Evolutionary conservation across 2,113 vertebrate species (phyloP).

Genomic region (Tor tambroides): DNA sequence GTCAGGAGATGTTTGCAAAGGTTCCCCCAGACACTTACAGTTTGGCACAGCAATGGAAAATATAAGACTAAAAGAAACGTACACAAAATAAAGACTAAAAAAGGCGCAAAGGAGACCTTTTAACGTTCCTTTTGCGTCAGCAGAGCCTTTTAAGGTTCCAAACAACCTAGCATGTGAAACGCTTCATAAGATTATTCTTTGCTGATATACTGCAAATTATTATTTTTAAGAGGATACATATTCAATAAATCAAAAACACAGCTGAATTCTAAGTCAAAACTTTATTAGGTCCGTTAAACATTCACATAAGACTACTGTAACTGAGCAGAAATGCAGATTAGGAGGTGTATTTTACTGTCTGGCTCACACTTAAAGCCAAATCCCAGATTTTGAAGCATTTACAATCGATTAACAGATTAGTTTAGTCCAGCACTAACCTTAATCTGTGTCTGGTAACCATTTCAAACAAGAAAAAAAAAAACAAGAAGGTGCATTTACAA

Average conservation of each 20-base stretch:
- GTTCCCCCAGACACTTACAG: neutral
- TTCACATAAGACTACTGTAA: neutral
- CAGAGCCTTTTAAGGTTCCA: neutral
- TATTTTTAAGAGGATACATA: neutral
- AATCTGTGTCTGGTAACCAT: slow-evolving; percentile 21
- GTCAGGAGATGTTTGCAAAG: neutral
- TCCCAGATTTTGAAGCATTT: slow-evolving; percentile 32
- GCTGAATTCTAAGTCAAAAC: neutral
- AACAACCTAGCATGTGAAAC: too few relatives aligned
- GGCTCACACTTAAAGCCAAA: neutral
- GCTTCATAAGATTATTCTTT: neutral
- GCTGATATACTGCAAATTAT: too few relatives aligned
- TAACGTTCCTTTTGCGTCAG: neutral
- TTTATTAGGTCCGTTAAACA: neutral
- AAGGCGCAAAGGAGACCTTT: neutral
- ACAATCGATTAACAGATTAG: slow-evolving; percentile 30
- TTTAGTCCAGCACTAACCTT: neutral
- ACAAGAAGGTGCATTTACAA: neutral
- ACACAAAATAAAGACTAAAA: neutral
- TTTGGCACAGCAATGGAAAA: neutral
- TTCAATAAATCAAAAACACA: neutral
- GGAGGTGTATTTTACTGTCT: slow-evolving; percentile 8
- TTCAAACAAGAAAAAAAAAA: too few relatives aligned
- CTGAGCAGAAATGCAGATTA: slow-evolving; percentile 3
- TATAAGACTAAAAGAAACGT: neutral